These are phyloP conservation scores for Ranitomeya imitator DNA, from an alignment of 2,113 vertebrate species.

Conservation along the genomic window DNA sequence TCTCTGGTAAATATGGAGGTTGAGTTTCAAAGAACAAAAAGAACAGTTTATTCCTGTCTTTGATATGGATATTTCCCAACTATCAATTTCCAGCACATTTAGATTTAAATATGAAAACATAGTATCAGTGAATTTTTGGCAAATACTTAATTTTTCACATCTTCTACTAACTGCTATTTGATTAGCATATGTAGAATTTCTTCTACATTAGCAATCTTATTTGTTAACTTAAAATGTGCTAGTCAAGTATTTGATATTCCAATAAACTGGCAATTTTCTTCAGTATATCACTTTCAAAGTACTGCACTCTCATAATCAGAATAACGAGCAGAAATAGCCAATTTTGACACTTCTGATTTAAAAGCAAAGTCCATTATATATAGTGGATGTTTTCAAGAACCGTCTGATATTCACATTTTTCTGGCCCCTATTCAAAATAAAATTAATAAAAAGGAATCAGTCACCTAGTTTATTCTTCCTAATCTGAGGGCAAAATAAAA, in stretches of 20 bases:
- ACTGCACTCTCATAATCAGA: not conserved
- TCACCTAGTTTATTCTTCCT: too few species aligned
- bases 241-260: not conserved
- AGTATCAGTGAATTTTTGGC: not conserved
- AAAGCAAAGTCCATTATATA: not conserved
- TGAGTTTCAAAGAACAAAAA: not conserved
- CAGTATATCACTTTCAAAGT: too few species aligned
- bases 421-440: too few species aligned
- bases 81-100: not conserved
- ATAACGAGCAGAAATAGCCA: not conserved
- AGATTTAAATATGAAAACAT: not conserved
- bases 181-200: too few species aligned
- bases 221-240: not conserved
- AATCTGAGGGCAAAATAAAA: too few species aligned
- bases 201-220: not conserved
- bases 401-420: not conserved
- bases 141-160: too few species aligned
- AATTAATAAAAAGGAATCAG: too few species aligned
- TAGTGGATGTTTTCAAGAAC: not conserved
- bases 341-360: not conserved
- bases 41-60: not conserved
- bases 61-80: not conserved
- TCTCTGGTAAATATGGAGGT: not conserved
- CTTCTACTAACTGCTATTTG: too few species aligned
- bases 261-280: not conserved